A percentile compares a stretch with the other conserved stretches of the same genome.
Conservation (phyloP, 2,797 vertebrate genomes). For the Mormyrus hasselquistii region DNA sequence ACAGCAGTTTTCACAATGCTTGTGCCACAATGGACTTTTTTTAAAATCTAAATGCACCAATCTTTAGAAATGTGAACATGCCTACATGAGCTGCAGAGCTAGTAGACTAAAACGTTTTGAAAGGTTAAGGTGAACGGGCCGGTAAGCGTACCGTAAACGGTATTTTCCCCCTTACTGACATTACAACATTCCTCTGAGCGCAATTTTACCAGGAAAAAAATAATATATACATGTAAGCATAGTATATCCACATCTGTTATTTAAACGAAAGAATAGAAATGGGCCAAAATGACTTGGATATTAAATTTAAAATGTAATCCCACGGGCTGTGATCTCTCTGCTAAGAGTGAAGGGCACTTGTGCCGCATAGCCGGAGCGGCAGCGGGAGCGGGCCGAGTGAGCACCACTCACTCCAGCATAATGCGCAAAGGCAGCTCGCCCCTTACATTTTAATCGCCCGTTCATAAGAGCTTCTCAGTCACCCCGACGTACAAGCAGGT, state of each 20-base stretch:
- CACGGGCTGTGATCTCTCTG: background rate
- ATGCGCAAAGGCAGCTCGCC: constrained; percentile 17
- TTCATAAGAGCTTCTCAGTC: constrained; percentile 36
- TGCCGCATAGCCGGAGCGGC: background rate
- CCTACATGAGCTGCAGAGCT: background rate
- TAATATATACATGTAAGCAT: background rate
- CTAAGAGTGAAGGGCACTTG: background rate
- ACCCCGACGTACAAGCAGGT: constrained; percentile 15
- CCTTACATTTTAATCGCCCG: constrained; percentile 43
- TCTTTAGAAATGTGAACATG: background rate
- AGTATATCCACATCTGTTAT: background rate
- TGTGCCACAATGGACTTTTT: background rate
- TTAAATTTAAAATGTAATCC: constrained; percentile 45
- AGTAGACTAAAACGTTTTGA: background rate
- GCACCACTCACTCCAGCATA: background rate
- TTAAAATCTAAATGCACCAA: background rate
- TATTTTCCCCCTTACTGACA: background rate
- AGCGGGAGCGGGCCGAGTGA: background rate
- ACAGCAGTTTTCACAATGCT: background rate
- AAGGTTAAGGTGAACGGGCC: background rate
- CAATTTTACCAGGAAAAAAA: background rate
- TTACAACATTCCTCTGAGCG: background rate
- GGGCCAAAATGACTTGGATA: constrained; percentile 32
- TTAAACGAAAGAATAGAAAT: background rate
- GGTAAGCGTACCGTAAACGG: background rate